phyloP scores from a whole-genome alignment of 1,140 invertebrate species.

The Zaprionus vittiger region DNA sequence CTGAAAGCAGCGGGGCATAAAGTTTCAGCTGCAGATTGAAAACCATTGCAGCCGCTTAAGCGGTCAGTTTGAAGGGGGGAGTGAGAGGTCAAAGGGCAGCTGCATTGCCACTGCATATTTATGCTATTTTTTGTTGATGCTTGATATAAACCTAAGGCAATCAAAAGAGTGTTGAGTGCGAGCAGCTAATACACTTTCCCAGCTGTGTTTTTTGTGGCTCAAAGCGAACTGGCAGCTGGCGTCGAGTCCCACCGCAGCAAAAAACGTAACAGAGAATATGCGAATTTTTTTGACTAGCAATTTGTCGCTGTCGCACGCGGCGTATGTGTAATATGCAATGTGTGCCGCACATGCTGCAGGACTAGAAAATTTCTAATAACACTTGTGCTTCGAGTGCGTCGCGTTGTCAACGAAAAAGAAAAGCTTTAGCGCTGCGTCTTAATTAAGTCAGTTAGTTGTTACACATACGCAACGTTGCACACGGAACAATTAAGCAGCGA shows the following conservation, averaged over 20 bases:
- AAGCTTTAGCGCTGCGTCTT: constrained; percentile 31
- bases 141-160: constrained; percentile 12
- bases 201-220: not conserved
- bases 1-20: constrained; percentile 12
- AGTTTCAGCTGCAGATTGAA: not conserved
- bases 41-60: not conserved
- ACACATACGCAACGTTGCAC: constrained; percentile 69
- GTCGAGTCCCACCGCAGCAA: not conserved
- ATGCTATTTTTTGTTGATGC: not conserved
- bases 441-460: constrained; percentile 71
- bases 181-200: constrained; percentile 13
- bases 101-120: not conserved
- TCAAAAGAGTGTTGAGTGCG: not conserved
- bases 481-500: constrained; percentile 55
- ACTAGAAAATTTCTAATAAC: constrained; percentile 47
- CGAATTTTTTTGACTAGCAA: constrained; percentile 27
- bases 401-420: constrained; percentile 8
- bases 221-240: not conserved
- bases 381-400: constrained; percentile 36
- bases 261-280: constrained; percentile 10
- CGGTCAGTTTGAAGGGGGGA: not conserved
- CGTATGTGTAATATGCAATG: constrained; percentile 53
- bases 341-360: constrained; percentile 10
- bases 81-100: not conserved
- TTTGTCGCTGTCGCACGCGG: constrained; percentile 39